Base-by-base conservation (phyloP, 2,797 vertebrate genomes). In the Acomys russatus region DNA sequence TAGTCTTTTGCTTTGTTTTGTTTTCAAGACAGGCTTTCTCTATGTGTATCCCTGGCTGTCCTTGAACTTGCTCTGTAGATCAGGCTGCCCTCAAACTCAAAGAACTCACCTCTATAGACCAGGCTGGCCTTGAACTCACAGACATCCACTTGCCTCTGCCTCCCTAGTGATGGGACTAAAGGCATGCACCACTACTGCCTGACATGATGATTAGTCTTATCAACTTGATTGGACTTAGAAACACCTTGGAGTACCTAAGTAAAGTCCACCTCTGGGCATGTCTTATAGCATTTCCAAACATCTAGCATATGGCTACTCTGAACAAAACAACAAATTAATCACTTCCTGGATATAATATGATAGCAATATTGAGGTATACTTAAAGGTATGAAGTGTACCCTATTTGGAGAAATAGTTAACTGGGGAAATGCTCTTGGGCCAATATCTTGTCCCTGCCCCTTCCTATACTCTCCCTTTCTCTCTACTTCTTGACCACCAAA, bases 281-380 rank as follows among this genome's bases (percentile, higher is more conserved):
- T 61, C 35, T 61, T 88, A 30, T 44, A 44, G 51, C n/a, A 74
- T 61, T 74, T 88, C 28, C 35, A 88, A 73, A 61, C n/a, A 88
- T 44, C 8, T 61, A 30, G 23, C n/a, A 38, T 2, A 59, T 88
- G 54, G n/a, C 54, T 15, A 61, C 25, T 88, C 70, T 76, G 56
- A 63, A 30, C 25, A 88, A 88, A 88, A 61, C 35, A 88, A 74
- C 49, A 17, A 88, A 76, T 44, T 88, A 61, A 88, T 88, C 70
- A 88, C 56, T 74, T 88, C 6, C 23, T 63, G 35, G 35, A 83
- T 20, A 35, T 61, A 61, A 44, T 88, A 74, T 74, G 54, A 88
- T 88, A 28, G 6, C 17, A 88, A 6, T 33, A 44, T 61, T 61
- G n/a, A 38, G 23, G 61, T 74, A 73, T 4, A 5, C 15, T 74